A percentile compares a stretch with the other conserved stretches of the same genome.
Evolutionary conservation across 1,140 invertebrate genomes (phyloP).

Genomic region (Vanessa atalanta): DNA sequence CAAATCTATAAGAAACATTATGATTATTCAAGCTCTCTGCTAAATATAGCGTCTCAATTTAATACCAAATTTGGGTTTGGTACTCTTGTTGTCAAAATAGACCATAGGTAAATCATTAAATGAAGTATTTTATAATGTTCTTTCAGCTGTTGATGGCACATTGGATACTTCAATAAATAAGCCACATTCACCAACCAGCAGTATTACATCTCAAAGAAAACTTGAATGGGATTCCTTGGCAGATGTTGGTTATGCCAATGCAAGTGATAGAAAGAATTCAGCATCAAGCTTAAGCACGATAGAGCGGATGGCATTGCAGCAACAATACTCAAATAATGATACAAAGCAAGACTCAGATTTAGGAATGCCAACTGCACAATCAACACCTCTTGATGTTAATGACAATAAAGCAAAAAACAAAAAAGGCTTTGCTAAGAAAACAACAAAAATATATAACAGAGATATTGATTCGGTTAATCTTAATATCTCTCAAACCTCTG

Average conservation of each 20-base stretch:
- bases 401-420: slow-evolving; percentile 55
- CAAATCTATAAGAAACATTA: no score
- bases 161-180: slow-evolving; percentile 68
- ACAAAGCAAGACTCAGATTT: slow-evolving; percentile 55
- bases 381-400: slow-evolving; percentile 66
- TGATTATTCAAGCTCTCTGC: no score
- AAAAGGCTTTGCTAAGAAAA: slow-evolving; percentile 58
- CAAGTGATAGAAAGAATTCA: slow-evolving; percentile 71
- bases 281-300: slow-evolving; percentile 81
- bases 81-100: no score
- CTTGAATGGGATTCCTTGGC: slow-evolving; percentile 89
- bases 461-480: slow-evolving; percentile 67
- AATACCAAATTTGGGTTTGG: no score
- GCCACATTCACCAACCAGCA: slow-evolving; percentile 83
- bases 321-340: slow-evolving; percentile 73
- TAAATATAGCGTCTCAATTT: no score
- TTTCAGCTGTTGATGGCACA: slow-evolving; percentile 65
- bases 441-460: slow-evolving; percentile 62
- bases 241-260: slow-evolving; percentile 87
- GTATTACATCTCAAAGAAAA: slow-evolving; percentile 83
- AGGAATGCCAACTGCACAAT: slow-evolving; percentile 72
- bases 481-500: slow-evolving; percentile 56
- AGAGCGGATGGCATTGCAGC: slow-evolving; percentile 81
- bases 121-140: not conserved
- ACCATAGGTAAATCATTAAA: no score